Evolutionary conservation across 2,888 invertebrate genomes (phyloP), one percentile per base, ranked within the genome.

Genomic region (Tortrix viridana): DNA sequence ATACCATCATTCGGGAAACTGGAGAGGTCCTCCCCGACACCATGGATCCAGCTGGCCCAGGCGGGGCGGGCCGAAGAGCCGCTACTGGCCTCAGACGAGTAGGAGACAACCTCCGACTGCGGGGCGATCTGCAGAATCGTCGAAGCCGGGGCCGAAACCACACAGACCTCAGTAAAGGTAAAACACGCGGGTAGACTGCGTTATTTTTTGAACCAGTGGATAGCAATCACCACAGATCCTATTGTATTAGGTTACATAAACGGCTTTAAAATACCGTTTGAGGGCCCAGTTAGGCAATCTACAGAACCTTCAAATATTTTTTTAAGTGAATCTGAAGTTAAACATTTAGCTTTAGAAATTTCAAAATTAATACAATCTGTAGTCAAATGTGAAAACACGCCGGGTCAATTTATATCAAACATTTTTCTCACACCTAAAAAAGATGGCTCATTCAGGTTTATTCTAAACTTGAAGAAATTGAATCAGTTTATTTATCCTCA

Each of bases 401-500:
- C 18, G 9, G 47, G 14, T 23, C 65, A 67, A 19, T 67, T 63
- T 48, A 19, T 67, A 5, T 67, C 63, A 2, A 57, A 16, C n/a
- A 57, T 60, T 0, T 63, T 67, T 50, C 19, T 65, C 0, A 49
- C 43, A 2, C 59, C 59, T 3, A 68, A 68, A n/a, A 16, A 26
- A 3, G 47, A 66, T 23, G 68, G 66, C 3, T 32, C 52, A 3
- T 46, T 20, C 16, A 20, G 68, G 3, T 66, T 66, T 48, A 68
- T 68, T 38, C 16, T 66, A 14, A 68, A 68, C 22, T 32, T 68
- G n/a, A 66, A 68, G 48, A n/a, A 47, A 1, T 18, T 68, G 5
- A 68, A 66, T 20, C 63, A 65, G 20, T 65, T 63, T 52, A 54
- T 68, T 32, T 1, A 0, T 6, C 50, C 37, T 19, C 57, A 12